Conservation (phyloP, 2,113 vertebrate species). For the Sula dactylatra region DNA sequence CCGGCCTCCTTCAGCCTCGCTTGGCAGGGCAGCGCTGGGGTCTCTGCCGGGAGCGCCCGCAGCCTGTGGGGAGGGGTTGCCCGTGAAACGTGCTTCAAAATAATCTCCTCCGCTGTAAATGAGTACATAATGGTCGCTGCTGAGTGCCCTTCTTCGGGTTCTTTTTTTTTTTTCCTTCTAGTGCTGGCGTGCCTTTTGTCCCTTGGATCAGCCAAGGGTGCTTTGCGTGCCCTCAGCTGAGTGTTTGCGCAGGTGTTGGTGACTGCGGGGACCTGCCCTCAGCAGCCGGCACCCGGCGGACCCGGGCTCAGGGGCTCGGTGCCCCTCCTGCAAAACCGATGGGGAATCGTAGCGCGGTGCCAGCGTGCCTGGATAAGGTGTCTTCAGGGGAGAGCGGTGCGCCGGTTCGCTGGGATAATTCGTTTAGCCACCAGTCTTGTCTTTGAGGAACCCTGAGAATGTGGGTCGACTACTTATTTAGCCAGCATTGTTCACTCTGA, state of each 20-base stretch:
- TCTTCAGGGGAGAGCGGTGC: not conserved
- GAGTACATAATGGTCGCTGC: not conserved
- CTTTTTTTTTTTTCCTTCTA: rapidly evolving
- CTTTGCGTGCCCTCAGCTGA: not conserved
- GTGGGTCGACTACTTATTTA: not conserved
- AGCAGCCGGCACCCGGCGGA: too few relatives aligned
- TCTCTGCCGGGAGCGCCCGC: not conserved
- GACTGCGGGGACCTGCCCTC: not conserved
- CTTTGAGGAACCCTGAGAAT: not conserved
- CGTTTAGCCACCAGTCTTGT: rapidly evolving
- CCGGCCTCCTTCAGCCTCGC: not conserved
- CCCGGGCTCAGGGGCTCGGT: rapidly evolving
- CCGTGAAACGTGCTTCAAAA: not conserved
- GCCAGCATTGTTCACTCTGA: not conserved
- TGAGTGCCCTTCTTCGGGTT: rapidly evolving
- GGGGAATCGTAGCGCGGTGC: rapidly evolving
- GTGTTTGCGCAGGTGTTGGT: not conserved
- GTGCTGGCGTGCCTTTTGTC: not conserved
- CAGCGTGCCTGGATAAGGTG: rapidly evolving
- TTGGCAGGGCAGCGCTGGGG: not conserved
- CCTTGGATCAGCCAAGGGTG: not conserved
- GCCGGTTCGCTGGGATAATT: rapidly evolving
- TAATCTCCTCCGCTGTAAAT: not conserved
- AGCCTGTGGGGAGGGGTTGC: too few relatives aligned
- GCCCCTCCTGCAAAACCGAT: rapidly evolving